Base-by-base conservation (phyloP, 2,797 vertebrate species). In the Pseudomugil tenellus region DNA sequence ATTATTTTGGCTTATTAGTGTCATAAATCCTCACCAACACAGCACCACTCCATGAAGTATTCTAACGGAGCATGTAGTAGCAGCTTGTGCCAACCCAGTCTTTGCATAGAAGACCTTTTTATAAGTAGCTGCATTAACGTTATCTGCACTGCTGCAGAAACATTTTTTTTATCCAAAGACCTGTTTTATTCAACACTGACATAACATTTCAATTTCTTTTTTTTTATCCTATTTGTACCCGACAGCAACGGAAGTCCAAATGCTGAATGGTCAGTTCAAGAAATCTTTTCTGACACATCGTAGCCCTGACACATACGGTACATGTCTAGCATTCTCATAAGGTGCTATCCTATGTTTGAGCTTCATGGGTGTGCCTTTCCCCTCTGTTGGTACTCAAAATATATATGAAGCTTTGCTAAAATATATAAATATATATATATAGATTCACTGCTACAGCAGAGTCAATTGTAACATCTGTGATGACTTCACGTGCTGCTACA, bases 361-460 rank as follows among this genome's bases (percentile, higher is more conserved):
- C 80, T 82, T 80, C 82, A 81, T 86, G 80, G 84, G 77, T 80
- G 86, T 88, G 83, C 89, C 89, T 92, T 89, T 59, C 59, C 65
- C 58, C 68, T 53, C 58, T 39, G 67, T 71, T 66, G 59, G 5
- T 43, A 35, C 63, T 61, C 61, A 60, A 83, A 74, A 67, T 17
- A 78, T 70, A 35, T 66, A 58, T 60, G 25, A 77, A 74, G 80
- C 86, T 83, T 87, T 88, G 74, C 85, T 79, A 67, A 63, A 59
- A 72, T 28, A 79, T 63, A 43, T 37, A 34, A 35, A 39, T 5
- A 39, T 16, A 39, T 39, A 39, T 16, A 39, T 39, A 63, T 31
- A 66, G 56, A 84, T 52, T 71, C 62, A 69, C 74, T n/a, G 65
- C 84, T 76, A 78, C 76, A 73, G 78, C 83, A 79, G 73, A 87